Evolutionary conservation across 1,140 invertebrate species (phyloP).

Genomic region (Lysiphlebus fabarum): DNA sequence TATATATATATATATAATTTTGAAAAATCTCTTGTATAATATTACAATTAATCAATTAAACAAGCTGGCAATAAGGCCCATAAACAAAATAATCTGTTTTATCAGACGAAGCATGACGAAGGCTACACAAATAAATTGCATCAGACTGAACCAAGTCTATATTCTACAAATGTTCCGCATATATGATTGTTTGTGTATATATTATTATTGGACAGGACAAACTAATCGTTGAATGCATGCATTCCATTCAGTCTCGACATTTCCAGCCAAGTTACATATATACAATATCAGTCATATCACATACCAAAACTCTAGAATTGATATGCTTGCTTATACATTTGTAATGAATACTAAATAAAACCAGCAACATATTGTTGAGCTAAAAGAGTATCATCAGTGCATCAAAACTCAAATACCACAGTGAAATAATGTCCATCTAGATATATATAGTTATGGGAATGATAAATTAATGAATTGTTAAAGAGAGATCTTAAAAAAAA

Average conservation of each 20-base stretch:
- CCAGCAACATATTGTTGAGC: too few species aligned
- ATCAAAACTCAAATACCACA: too few species aligned
- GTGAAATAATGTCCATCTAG: too few species aligned
- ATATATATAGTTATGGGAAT: too few species aligned
- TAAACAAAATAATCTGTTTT: conserved; percentile 27
- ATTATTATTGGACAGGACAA: conserved; percentile 1
- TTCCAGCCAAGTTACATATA: neutral
- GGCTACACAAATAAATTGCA: conserved; percentile 44
- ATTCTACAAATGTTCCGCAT: neutral
- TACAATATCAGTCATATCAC: too few species aligned
- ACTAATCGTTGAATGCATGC: conserved; percentile 38
- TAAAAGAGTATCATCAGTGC: too few species aligned
- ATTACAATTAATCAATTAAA: conserved; percentile 26
- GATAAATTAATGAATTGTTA: too few species aligned
- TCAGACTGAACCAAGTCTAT: conserved; percentile 8
- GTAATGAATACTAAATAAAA: too few species aligned
- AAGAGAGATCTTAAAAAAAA: too few species aligned
- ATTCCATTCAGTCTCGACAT: conserved; percentile 32
- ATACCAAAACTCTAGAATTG: too few species aligned
- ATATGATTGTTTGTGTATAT: neutral
- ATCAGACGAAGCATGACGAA: conserved; percentile 28
- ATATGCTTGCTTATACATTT: too few species aligned
- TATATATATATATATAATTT: conserved; percentile 1
- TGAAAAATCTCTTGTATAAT: conserved; percentile 20
- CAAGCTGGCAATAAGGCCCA: conserved; percentile 7